Base-by-base conservation (phyloP, 2,797 vertebrate genomes). In the Rousettus madagascariensis region DNA sequence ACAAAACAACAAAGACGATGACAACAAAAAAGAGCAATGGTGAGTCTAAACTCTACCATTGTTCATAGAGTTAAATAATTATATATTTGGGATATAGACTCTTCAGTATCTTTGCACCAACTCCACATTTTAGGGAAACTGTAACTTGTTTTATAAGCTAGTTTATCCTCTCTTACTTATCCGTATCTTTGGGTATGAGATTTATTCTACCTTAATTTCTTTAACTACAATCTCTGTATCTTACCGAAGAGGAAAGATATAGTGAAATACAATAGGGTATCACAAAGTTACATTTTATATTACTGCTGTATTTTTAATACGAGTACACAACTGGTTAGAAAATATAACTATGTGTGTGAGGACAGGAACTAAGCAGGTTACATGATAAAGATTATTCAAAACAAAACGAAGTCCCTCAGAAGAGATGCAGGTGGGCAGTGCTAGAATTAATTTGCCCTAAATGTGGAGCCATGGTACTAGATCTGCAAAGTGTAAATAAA, bases 361-460 rank as follows among this genome's bases (percentile, higher is more conserved):
- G 53, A 74, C 22, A 78, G 75, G 33, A 96, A 69, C 8, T 53
- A 43, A 79, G 28, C 51, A 80, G 30, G 28, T 75, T 36, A 78
- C n/a, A 78, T 43, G 22, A 71, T 1, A 41, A 36, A 85, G 28
- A 59, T 20, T 65, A 71, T 78, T 93, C 53, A 68, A 78, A 88
- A 85, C n/a, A 51, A 93, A 96, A 91, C 3, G 24, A 86, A 49
- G 28, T 91, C 22, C 26, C 46, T n/a, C 77, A 86, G 57, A 95
- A 92, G 8, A 86, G 30, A 86, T 11, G 13, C 3, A 36, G 19
- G n/a, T 91, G 28, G 41, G 65, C 3, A 36, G 51, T 61, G 91
- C 61, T 57, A 63, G 86, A 97, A 97, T 38, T 68, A 85, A 94
- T 91, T 85, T 55, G 83, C 93, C 90, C 28, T 86, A 71, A 95